Evolutionary conservation across 2,888 invertebrate species (phyloP).

Genomic region (Leucania comma): DNA sequence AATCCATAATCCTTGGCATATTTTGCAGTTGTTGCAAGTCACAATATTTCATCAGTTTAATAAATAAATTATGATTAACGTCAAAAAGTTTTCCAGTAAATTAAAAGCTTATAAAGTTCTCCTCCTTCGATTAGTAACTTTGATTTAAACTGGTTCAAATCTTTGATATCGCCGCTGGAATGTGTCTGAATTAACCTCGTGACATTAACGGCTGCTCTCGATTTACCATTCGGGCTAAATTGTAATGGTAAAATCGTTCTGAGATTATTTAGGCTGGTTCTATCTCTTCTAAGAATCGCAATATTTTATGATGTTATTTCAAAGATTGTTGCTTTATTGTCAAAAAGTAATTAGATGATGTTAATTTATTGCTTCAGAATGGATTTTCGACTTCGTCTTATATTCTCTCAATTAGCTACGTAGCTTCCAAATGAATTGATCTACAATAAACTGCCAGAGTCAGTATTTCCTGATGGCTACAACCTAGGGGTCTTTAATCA

Average conservation of each 20-base stretch:
- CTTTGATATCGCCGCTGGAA: constrained; percentile 42
- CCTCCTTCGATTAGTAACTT: constrained; percentile 20
- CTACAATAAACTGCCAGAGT: too few species aligned
- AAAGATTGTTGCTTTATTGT: constrained; percentile 16
- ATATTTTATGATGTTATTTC: constrained; percentile 25
- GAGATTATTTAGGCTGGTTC: constrained; percentile 15
- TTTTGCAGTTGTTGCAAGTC: not conserved
- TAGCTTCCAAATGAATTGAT: too few species aligned
- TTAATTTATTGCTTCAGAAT: constrained; percentile 5
- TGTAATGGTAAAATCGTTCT: constrained; percentile 43
- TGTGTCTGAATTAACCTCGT: constrained; percentile 61
- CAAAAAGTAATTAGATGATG: constrained; percentile 22
- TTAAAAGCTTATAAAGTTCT: constrained; percentile 8
- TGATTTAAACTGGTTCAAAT: constrained; percentile 42
- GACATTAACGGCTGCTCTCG: constrained; percentile 55
- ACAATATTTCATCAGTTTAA: constrained; percentile 1
- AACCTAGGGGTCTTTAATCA: too few species aligned
- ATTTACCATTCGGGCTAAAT: constrained; percentile 47
- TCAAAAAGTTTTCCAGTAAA: not conserved
- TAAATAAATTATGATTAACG: constrained; percentile 16
- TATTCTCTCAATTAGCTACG: too few species aligned
- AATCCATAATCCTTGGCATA: not conserved
- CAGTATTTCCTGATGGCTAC: too few species aligned
- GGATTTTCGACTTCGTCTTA: too few species aligned
- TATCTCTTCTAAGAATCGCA: constrained; percentile 33